Percentiles rank a stretch among this genome's conserved stretches.
Evolutionary conservation across 2,888 invertebrate species (phyloP).

Genomic region (Caenorhabditis sp.): DNA sequence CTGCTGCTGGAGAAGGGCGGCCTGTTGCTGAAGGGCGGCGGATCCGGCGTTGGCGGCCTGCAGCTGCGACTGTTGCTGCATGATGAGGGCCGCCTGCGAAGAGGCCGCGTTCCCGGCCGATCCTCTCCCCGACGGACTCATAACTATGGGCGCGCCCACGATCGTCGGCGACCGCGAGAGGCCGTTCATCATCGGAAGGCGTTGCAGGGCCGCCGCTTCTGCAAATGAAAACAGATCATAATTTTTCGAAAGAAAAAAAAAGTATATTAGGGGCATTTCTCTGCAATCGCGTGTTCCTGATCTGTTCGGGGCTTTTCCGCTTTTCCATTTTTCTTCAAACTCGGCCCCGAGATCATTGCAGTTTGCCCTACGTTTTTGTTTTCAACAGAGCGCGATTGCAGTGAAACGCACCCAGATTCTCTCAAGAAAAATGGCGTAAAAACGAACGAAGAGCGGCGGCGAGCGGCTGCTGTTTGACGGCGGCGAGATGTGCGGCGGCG

Average conservation of each 20-base stretch:
- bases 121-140: conserved; percentile 66
- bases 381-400: too few species aligned
- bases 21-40: conserved; percentile 63
- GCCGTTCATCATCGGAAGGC: conserved; percentile 51
- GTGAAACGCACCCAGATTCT: too few species aligned
- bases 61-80: conserved; percentile 58
- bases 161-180: conserved; percentile 62
- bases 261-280: too few species aligned
- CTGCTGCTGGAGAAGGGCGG: conserved; percentile 64
- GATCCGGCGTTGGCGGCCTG: conserved; percentile 43
- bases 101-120: conserved; percentile 45
- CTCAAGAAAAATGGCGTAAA: too few species aligned
- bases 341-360: too few species aligned
- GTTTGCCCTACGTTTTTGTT: too few species aligned
- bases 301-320: too few species aligned
- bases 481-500: conserved; percentile 62
- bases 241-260: too few species aligned
- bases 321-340: too few species aligned
- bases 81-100: conserved; percentile 46
- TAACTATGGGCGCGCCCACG: conserved; percentile 72
- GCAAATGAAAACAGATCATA: conserved; percentile 15
- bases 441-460: conserved; percentile 63
- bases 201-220: conserved; percentile 62
- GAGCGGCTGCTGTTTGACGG: conserved; percentile 60
- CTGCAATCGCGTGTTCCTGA: too few species aligned